phyloP scores from a whole-genome alignment of 2,888 invertebrate genomes.

The Marronus borbonicus region DNA sequence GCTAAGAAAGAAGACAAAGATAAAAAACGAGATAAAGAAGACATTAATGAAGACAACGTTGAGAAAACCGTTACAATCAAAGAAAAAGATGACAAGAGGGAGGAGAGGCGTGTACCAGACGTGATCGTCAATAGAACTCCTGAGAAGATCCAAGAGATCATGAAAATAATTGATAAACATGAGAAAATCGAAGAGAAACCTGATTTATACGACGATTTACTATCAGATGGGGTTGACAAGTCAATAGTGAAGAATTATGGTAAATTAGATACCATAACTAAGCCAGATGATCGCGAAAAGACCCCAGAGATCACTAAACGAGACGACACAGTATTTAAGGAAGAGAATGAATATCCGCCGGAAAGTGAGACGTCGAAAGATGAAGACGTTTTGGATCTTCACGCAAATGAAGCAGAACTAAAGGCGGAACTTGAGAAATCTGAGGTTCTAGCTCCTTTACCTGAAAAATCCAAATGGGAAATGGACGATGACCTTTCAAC shows the following conservation, averaged over 20 bases:
- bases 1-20: slow-evolving; percentile 65
- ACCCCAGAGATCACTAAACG: slow-evolving; percentile 52
- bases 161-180: slow-evolving; percentile 58
- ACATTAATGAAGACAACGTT: slow-evolving; percentile 62
- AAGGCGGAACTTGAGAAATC: slow-evolving; percentile 70
- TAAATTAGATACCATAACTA: slow-evolving; percentile 66
- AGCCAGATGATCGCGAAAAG: slow-evolving; percentile 58
- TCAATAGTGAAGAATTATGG: slow-evolving; percentile 75
- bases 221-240: slow-evolving; percentile 74
- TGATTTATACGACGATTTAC: slow-evolving; percentile 73
- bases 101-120: slow-evolving; percentile 50
- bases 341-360: slow-evolving; percentile 53
- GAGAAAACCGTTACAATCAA: slow-evolving; percentile 73
- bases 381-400: slow-evolving; percentile 74
- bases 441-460: slow-evolving; percentile 81
- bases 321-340: slow-evolving; percentile 57
- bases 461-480: slow-evolving; percentile 93
- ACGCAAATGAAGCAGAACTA: slow-evolving; percentile 75
- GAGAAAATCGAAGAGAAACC: slow-evolving; percentile 60
- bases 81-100: slow-evolving; percentile 67
- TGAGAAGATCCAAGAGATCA: slow-evolving; percentile 53
- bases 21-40: slow-evolving; percentile 63
- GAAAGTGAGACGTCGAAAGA: slow-evolving; percentile 53
- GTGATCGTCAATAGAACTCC: slow-evolving; percentile 44
- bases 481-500: slow-evolving; percentile 78